Conservation (phyloP, 2,888 invertebrate species). For the Parasteatoda lunata region DNA sequence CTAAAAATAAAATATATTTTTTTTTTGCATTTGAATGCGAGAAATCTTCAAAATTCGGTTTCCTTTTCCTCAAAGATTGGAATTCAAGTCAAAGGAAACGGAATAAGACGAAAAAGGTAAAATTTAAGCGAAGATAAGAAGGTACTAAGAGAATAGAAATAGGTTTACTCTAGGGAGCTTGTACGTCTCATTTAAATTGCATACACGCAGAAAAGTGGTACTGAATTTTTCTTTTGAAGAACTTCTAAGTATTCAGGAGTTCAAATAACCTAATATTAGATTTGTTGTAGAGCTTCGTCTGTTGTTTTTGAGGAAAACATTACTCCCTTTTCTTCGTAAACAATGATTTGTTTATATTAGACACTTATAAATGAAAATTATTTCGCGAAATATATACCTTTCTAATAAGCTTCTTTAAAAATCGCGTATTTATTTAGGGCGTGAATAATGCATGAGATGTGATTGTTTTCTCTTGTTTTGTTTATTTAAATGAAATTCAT, state of each 20-base stretch:
- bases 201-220: conserved; percentile 18
- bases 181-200: conserved; percentile 54
- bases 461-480: too few species aligned
- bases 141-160: conserved; percentile 32
- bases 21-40: not conserved
- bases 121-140: conserved; percentile 5
- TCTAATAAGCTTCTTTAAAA: too few species aligned
- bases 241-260: conserved; percentile 32
- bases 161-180: conserved; percentile 28
- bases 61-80: conserved; percentile 22
- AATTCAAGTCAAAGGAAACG: conserved; percentile 25
- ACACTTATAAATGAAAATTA: too few species aligned
- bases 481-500: too few species aligned
- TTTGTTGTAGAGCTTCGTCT: conserved; percentile 18
- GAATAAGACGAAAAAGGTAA: conserved; percentile 2
- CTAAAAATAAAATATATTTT: not conserved
- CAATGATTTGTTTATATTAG: too few species aligned
- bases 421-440: too few species aligned
- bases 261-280: conserved; percentile 45
- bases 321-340: too few species aligned
- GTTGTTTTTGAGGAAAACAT: conserved; percentile 12
- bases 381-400: too few species aligned
- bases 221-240: conserved; percentile 27
- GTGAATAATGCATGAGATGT: too few species aligned
- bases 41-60: not conserved